Conservation (phyloP, 2,888 invertebrate genomes). For the Acrobasis suavella region DNA sequence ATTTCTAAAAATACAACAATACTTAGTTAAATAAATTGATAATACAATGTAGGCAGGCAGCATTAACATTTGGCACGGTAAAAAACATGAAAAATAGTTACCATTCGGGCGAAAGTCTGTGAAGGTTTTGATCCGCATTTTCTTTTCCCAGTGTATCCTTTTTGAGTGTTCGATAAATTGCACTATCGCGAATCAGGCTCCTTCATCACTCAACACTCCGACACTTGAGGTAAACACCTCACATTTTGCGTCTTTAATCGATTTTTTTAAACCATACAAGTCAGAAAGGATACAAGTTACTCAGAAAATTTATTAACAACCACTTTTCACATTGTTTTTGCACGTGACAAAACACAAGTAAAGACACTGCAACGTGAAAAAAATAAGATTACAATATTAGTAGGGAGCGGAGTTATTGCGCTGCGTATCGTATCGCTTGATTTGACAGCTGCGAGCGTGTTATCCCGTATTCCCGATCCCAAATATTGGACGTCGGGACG, state of each 20-base stretch:
- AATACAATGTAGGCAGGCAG: neutral
- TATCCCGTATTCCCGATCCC: constrained; percentile 77
- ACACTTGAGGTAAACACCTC: constrained; percentile 65
- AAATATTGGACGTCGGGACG: constrained; percentile 67
- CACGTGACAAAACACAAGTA: constrained; percentile 81
- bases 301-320: constrained; percentile 78
- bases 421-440: constrained; percentile 71
- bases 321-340: constrained; percentile 83
- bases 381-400: constrained; percentile 46
- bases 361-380: constrained; percentile 74
- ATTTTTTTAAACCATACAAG: constrained; percentile 50
- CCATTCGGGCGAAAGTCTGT: constrained; percentile 80
- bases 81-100: constrained; percentile 50
- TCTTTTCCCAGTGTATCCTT: constrained; percentile 81
- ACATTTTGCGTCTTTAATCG: constrained; percentile 70
- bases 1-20: neutral
- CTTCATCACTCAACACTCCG: constrained; percentile 75
- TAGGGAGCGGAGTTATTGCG: constrained; percentile 39
- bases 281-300: constrained; percentile 81
- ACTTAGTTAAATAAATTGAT: neutral
- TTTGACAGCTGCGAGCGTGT: constrained; percentile 79
- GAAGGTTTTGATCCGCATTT: constrained; percentile 79
- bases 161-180: constrained; percentile 69
- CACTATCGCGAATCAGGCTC: constrained; percentile 64
- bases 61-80: neutral